Conservation (phyloP, 1,140 invertebrate genomes). For the Drosophila sp. region DNA sequence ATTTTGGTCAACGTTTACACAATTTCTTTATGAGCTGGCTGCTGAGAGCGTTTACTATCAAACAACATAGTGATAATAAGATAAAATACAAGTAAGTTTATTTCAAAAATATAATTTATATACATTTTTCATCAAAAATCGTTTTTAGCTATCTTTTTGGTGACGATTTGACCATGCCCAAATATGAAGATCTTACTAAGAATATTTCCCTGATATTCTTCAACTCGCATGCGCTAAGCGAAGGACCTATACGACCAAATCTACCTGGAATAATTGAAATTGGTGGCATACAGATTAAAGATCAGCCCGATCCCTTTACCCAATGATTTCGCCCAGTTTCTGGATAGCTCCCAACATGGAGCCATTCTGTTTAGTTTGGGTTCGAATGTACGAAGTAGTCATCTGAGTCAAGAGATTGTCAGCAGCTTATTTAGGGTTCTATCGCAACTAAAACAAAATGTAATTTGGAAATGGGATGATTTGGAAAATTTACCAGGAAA, state of each 20-base stretch:
- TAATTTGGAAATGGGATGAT: slow-evolving; percentile 85
- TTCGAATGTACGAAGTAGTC: slow-evolving; percentile 79
- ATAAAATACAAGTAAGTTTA: neutral
- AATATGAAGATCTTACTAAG: slow-evolving; percentile 29
- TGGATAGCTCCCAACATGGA: slow-evolving; percentile 79
- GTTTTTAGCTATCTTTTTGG: slow-evolving; percentile 8
- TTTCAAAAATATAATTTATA: too few relatives aligned
- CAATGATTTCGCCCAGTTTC: slow-evolving; percentile 49
- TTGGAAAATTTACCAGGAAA: slow-evolving; percentile 76
- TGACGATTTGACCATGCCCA: slow-evolving; percentile 10
- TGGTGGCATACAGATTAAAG: slow-evolving; percentile 79
- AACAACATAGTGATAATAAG: neutral
- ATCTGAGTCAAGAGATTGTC: slow-evolving; percentile 75
- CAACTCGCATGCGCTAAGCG: slow-evolving; percentile 37
- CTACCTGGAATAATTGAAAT: slow-evolving; percentile 73
- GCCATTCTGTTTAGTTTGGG: slow-evolving; percentile 86
- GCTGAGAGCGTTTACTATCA: neutral
- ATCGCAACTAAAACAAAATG: slow-evolving; percentile 82
- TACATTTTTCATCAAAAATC: too few relatives aligned
- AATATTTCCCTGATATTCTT: slow-evolving; percentile 48
- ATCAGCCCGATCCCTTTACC: slow-evolving; percentile 61
- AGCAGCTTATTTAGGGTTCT: slow-evolving; percentile 83
- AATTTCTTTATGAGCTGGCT: neutral
- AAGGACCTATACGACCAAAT: slow-evolving; percentile 55
- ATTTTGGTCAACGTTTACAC: slow-evolving; percentile 14